phyloP scores from a whole-genome alignment of 2,888 invertebrate species.

The Ypsolopha scabrella region DNA sequence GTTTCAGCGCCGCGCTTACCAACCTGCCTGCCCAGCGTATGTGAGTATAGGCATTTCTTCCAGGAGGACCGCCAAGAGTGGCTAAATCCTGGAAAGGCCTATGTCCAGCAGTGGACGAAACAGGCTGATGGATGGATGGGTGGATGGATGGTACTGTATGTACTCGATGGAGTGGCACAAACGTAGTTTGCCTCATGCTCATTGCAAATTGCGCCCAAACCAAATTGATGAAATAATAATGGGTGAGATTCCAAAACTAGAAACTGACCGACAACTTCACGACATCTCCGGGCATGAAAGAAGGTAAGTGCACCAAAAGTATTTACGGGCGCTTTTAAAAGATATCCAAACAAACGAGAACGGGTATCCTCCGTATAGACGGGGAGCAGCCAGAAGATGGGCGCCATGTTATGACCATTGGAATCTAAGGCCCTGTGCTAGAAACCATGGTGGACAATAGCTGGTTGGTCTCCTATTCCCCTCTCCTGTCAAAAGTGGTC shows the following conservation, averaged over 20 bases:
- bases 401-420: slow-evolving; percentile 13
- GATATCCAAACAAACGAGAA: slow-evolving; percentile 1
- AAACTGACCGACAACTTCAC: slow-evolving; percentile 10
- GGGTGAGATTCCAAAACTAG: slow-evolving; percentile 24
- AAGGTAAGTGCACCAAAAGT: slow-evolving; percentile 12
- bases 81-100: no score
- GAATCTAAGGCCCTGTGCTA: neutral
- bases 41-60: no score
- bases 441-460: slow-evolving; percentile 12
- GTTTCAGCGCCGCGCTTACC: no score
- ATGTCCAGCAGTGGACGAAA: no score
- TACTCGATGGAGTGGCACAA: slow-evolving; percentile 11
- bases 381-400: slow-evolving; percentile 11
- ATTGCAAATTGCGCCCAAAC: slow-evolving; percentile 19
- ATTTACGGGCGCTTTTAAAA: no score
- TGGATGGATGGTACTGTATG: slow-evolving; percentile 11
- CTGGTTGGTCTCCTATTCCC: slow-evolving; percentile 17
- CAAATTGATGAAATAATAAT: slow-evolving; percentile 27
- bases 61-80: no score
- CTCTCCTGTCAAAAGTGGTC: slow-evolving; percentile 15
- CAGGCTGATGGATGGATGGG: no score
- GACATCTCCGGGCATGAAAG: slow-evolving; percentile 6
- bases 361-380: slow-evolving; percentile 11
- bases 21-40: no score
- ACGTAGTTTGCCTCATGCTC: slow-evolving; percentile 9